phyloP scores from a whole-genome alignment of 2,113 vertebrate genomes.

The Callorhinus ursinus region DNA sequence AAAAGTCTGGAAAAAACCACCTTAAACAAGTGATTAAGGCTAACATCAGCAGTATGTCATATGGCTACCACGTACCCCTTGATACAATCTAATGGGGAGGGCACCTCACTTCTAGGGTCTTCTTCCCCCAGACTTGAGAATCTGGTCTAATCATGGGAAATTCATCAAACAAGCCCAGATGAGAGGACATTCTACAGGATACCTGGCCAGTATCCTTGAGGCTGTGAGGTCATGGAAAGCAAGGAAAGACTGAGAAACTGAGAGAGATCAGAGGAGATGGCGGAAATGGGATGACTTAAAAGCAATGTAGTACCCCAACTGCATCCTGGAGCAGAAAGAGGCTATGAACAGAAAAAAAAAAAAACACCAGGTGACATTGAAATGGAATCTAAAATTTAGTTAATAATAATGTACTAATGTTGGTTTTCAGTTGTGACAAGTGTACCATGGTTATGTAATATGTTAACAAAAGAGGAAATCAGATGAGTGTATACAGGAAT shows the following conservation, averaged over 20 bases:
- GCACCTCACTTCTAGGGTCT: not conserved
- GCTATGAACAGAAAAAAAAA: not conserved
- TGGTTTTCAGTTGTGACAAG: not conserved
- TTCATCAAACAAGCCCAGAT: not conserved
- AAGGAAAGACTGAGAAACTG: not conserved
- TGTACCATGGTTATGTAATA: not conserved
- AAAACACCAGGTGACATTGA: not conserved
- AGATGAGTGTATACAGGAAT: not conserved
- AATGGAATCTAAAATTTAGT: not conserved
- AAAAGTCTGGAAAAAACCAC: not conserved
- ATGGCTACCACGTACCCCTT: fast-evolving
- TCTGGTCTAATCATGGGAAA: not conserved
- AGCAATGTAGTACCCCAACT: fast-evolving
- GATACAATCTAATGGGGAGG: fast-evolving
- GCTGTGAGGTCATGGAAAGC: not conserved
- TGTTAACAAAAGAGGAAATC: not conserved
- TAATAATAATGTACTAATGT: not conserved
- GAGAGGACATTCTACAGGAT: not conserved
- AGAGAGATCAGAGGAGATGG: not conserved
- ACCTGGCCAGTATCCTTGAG: not conserved
- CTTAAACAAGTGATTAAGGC: not conserved
- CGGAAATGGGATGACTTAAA: fast-evolving
- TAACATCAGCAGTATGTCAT: fast-evolving
- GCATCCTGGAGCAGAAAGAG: not conserved
- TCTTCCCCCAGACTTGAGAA: not conserved